These are phyloP conservation scores for Panurus biarmicus DNA, from an alignment of 2,113 vertebrate species.

Conservation along the genomic window DNA sequence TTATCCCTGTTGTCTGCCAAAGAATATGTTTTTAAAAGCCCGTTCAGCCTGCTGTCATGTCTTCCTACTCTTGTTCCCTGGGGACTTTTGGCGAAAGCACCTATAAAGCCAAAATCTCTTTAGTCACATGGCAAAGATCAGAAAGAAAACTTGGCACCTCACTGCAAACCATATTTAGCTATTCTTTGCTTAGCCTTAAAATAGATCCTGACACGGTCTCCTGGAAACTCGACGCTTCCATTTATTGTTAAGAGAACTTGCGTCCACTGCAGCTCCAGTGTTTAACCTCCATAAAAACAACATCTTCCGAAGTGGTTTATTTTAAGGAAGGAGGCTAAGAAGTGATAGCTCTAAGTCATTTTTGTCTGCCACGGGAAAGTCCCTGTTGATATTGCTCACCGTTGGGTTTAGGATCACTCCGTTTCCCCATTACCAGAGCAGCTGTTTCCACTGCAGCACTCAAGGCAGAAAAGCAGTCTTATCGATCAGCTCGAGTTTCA, in stretches of 20 bases:
- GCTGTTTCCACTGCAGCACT: not conserved
- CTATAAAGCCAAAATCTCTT: not conserved
- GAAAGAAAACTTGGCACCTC: not conserved
- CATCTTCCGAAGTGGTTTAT: not conserved
- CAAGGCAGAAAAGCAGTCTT: not conserved
- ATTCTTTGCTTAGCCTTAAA: slow-evolving; percentile 23
- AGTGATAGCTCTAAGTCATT: not conserved
- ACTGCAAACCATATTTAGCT: slow-evolving; percentile 34
- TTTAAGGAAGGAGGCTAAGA: not conserved
- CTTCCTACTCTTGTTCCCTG: not conserved
- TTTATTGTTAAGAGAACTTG: not conserved
- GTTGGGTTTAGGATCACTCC: not conserved
- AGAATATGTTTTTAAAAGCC: not conserved
- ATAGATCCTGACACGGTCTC: slow-evolving; percentile 23
- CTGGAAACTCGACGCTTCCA: not conserved
- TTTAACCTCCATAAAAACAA: not conserved
- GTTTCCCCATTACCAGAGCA: not conserved
- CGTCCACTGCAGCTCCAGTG: not conserved
- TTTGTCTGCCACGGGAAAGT: not conserved
- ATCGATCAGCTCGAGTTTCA: not conserved
- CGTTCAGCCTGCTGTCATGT: not conserved
- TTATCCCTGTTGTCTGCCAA: not conserved
- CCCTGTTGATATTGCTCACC: accelerated
- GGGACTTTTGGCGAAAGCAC: not conserved
- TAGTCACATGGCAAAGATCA: not conserved